These are phyloP conservation scores for Porites lutea DNA, from an alignment of 64 coral and sea anemone genomes.

Conservation along the genomic window DNA sequence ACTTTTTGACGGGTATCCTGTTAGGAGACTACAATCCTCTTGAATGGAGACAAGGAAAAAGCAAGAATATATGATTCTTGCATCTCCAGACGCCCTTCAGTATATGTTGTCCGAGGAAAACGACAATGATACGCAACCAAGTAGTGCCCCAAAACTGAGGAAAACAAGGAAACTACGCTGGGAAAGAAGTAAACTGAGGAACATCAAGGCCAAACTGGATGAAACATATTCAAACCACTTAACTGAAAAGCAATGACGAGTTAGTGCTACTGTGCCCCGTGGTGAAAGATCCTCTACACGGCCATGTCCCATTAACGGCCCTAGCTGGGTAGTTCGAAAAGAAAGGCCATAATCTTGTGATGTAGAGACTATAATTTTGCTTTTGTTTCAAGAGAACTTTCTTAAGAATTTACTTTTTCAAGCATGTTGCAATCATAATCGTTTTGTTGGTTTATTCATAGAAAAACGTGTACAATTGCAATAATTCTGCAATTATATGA, in stretches of 20 bases:
- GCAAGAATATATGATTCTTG: background rate
- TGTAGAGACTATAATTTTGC: too few species aligned
- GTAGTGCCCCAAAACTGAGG: background rate
- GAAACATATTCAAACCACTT: background rate
- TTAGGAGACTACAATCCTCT: background rate
- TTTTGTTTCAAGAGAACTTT: too few species aligned
- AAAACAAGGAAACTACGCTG: background rate
- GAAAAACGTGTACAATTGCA: too few species aligned
- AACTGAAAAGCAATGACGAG: background rate
- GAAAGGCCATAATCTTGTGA: too few species aligned
- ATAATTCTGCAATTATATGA: too few species aligned
- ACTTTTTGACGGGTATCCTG: too few species aligned
- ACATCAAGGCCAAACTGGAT: background rate
- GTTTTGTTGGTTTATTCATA: too few species aligned
- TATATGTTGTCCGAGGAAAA: slow-evolving; percentile 16
- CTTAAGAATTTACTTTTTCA: too few species aligned
- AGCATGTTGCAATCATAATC: too few species aligned
- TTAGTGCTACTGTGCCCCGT: background rate
- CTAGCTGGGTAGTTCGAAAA: background rate
- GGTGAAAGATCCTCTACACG: background rate
- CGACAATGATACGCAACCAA: background rate
- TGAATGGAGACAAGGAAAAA: background rate
- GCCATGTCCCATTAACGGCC: background rate
- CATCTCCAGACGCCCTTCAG: background rate
- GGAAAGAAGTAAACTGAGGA: background rate